These are phyloP conservation scores for Apodemus sylvaticus DNA, from an alignment of 2,113 vertebrate species.

Conservation along the genomic window DNA sequence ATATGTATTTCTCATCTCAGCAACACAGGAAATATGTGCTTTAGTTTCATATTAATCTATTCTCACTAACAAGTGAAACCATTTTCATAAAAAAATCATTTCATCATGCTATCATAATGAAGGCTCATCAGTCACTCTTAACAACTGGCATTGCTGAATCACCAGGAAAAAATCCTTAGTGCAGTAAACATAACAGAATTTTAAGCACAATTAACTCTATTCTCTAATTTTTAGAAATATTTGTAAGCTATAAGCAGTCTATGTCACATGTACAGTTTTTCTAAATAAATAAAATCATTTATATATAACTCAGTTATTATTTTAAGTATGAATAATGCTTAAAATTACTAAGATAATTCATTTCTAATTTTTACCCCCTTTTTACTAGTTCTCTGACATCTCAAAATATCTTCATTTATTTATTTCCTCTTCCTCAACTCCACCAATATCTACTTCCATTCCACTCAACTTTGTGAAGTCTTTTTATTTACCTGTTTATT, in stretches of 20 bases:
- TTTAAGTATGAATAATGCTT: background rate
- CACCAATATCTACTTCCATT: background rate
- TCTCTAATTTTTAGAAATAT: background rate
- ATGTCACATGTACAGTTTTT: slow-evolving; percentile 5
- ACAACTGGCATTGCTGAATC: background rate
- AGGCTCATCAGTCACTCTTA: background rate
- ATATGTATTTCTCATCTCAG: background rate
- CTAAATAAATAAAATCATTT: background rate
- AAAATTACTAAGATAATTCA: background rate
- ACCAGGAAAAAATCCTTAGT: background rate
- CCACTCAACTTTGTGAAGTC: background rate
- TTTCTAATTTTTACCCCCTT: background rate
- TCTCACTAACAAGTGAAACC: background rate
- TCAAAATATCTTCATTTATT: background rate
- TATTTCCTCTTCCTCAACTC: background rate
- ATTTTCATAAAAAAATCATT: background rate
- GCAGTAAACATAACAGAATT: background rate
- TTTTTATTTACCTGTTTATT: background rate
- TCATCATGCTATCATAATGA: background rate
- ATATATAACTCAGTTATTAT: background rate
- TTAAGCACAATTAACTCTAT: background rate
- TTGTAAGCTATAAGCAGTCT: background rate
- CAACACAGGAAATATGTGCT: background rate
- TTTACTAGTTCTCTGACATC: background rate
- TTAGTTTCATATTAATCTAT: background rate